Evolutionary conservation across 2,888 invertebrate species (phyloP).

Genomic region (Napeogenes sylphis): DNA sequence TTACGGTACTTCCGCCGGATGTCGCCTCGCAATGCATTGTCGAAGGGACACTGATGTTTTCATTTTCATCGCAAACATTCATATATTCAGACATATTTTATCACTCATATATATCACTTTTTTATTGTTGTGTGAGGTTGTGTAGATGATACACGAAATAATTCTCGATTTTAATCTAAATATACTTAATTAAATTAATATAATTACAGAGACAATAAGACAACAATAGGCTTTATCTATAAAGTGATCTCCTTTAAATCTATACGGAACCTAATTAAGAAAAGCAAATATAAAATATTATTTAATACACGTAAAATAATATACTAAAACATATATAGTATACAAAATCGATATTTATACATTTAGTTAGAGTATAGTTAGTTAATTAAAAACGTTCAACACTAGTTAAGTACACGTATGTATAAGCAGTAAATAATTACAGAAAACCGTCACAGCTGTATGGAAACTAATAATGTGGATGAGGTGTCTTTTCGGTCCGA

Average conservation of each 20-base stretch:
- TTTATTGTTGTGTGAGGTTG: too few relatives aligned
- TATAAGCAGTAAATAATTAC: constrained; percentile 57
- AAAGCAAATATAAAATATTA: too few relatives aligned
- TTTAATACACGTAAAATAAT: too few relatives aligned
- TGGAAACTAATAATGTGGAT: constrained; percentile 72
- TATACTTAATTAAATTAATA: not conserved
- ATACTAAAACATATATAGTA: too few relatives aligned
- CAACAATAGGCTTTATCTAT: too few relatives aligned
- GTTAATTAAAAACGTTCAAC: not conserved
- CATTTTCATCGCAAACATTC: constrained; percentile 64
- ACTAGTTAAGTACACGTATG: not conserved
- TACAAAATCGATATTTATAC: too few relatives aligned
- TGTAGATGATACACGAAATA: not conserved
- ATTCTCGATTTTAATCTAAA: too few relatives aligned
- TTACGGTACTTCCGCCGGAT: constrained; percentile 74
- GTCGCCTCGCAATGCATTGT: constrained; percentile 73
- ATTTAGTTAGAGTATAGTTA: too few relatives aligned
- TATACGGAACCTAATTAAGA: too few relatives aligned
- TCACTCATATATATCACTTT: too few relatives aligned
- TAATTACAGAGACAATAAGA: not conserved
- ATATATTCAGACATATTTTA: constrained; percentile 35
- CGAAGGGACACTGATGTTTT: constrained; percentile 64
- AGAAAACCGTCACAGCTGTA: constrained; percentile 46
- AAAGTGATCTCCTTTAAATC: too few relatives aligned
- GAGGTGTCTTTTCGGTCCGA: constrained; percentile 74